phyloP scores from a whole-genome alignment of 2,888 invertebrate species.

The Pollenia amentaria region DNA sequence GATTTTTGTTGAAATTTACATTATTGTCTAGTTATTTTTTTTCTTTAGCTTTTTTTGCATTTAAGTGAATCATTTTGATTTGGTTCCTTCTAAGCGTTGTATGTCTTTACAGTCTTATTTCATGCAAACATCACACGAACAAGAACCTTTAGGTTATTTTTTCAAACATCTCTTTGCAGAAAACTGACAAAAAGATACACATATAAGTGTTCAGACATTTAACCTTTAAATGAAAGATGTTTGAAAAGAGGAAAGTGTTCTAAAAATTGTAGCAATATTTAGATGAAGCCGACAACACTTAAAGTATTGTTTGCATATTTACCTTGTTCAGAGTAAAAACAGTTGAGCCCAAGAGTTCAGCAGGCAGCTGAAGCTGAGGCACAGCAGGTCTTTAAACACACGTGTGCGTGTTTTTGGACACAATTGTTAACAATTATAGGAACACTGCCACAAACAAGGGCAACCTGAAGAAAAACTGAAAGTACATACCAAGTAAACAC shows the following conservation, averaged over 20 bases:
- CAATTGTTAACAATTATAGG: background rate
- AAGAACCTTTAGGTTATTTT: conserved; percentile 57
- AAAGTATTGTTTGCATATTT: conserved; percentile 58
- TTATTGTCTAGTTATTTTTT: conserved; percentile 12
- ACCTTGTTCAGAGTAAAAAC: conserved; percentile 58
- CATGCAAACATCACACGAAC: background rate
- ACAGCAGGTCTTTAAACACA: conserved; percentile 25
- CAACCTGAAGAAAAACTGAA: background rate
- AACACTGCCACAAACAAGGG: background rate
- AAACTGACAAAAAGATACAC: background rate
- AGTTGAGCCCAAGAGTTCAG: conserved; percentile 36
- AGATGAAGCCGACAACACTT: conserved; percentile 41
- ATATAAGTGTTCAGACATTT: conserved; percentile 5
- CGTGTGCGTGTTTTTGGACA: conserved; percentile 12
- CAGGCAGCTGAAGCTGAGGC: background rate
- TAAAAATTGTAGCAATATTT: conserved; percentile 17
- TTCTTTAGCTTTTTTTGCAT: conserved; percentile 3
- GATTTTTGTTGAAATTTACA: conserved; percentile 8
- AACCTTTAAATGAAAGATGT: background rate
- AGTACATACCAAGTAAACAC: conserved; percentile 43
- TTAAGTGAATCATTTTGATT: conserved; percentile 57
- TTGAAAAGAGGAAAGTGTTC: too few species aligned
- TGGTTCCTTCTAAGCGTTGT: background rate
- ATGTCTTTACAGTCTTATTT: background rate
- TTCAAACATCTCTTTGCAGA: conserved; percentile 47